phyloP scores from a whole-genome alignment of 1,140 invertebrate species.

The Phymastichus coffea region DNA sequence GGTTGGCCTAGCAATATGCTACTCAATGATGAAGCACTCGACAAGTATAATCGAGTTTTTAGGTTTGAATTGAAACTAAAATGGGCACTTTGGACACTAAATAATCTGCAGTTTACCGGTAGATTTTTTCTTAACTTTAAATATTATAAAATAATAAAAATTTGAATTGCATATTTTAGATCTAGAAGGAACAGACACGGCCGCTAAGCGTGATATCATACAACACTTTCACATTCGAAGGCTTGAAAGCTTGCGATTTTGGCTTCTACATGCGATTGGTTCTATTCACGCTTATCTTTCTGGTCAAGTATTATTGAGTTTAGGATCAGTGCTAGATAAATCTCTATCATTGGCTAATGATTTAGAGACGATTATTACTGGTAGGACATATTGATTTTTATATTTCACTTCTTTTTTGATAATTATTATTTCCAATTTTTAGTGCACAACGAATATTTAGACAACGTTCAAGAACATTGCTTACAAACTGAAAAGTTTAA shows the following conservation, averaged over 20 bases:
- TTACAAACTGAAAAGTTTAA: constrained; percentile 49
- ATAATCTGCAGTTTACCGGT: constrained; percentile 60
- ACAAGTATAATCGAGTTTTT: constrained; percentile 64
- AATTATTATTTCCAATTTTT: constrained; percentile 26
- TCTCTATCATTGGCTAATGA: constrained; percentile 53
- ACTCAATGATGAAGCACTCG: constrained; percentile 56
- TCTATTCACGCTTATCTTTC: constrained; percentile 66
- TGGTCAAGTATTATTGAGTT: constrained; percentile 62
- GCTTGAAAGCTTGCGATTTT: constrained; percentile 63
- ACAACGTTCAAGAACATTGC: constrained; percentile 52
- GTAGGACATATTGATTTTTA: too few species aligned
- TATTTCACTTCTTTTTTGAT: constrained; percentile 7
- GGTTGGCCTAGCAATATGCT: constrained; percentile 61
- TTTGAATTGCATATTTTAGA: constrained; percentile 33
- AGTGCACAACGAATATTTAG: constrained; percentile 52
- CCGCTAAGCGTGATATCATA: constrained; percentile 35
- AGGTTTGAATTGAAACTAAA: constrained; percentile 65
- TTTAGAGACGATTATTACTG: constrained; percentile 53
- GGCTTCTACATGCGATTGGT: constrained; percentile 63
- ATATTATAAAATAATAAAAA: background rate
- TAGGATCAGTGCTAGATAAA: constrained; percentile 55
- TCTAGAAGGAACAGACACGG: too few species aligned
- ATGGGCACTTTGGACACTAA: constrained; percentile 63
- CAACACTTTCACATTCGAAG: constrained; percentile 54
- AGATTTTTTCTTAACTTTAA: constrained; percentile 24